Percentiles rank a stretch among this genome's conserved stretches.
phyloP scores from a whole-genome alignment of 1,140 invertebrate species.

The Brachionus rotundiformis region DNA sequence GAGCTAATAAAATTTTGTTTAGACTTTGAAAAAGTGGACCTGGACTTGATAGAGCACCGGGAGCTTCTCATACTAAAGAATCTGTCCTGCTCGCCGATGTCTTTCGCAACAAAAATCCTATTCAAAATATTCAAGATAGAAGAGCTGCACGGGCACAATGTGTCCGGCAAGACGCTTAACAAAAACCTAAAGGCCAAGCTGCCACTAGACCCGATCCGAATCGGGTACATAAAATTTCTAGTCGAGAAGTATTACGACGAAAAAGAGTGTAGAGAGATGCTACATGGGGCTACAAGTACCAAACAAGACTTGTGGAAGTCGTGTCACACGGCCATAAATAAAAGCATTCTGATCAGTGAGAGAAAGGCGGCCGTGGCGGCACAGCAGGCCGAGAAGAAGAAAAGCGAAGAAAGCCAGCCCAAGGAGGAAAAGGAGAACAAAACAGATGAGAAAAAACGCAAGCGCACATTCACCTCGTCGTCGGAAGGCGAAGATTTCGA shows the following conservation, averaged over 20 bases:
- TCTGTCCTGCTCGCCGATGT: slow-evolving; percentile 49
- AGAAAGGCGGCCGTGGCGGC: slow-evolving; percentile 33
- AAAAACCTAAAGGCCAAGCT: slow-evolving; percentile 47
- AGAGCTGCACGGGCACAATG: slow-evolving; percentile 52
- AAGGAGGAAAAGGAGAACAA: neutral
- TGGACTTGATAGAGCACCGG: slow-evolving; percentile 23
- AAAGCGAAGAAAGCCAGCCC: neutral
- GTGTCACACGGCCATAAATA: slow-evolving; percentile 50
- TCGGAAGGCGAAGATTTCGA: neutral
- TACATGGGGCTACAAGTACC: slow-evolving; percentile 27
- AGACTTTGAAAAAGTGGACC: slow-evolving; percentile 49
- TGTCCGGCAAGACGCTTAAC: slow-evolving; percentile 37
- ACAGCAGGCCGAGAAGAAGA: neutral
- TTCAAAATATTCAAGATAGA: slow-evolving; percentile 52
- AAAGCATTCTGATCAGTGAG: slow-evolving; percentile 48
- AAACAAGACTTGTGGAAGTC: slow-evolving; percentile 52
- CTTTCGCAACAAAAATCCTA: slow-evolving; percentile 45
- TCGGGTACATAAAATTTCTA: slow-evolving; percentile 48
- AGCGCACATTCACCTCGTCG: neutral
- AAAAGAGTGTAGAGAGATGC: slow-evolving; percentile 50
- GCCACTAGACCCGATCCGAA: slow-evolving; percentile 34
- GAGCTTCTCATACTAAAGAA: slow-evolving; percentile 19
- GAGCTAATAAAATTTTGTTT: neutral
- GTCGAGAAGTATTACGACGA: slow-evolving; percentile 51
- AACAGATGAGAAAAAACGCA: neutral